phyloP scores from a whole-genome alignment of 2,888 invertebrate species.

The Hesperia comma region DNA sequence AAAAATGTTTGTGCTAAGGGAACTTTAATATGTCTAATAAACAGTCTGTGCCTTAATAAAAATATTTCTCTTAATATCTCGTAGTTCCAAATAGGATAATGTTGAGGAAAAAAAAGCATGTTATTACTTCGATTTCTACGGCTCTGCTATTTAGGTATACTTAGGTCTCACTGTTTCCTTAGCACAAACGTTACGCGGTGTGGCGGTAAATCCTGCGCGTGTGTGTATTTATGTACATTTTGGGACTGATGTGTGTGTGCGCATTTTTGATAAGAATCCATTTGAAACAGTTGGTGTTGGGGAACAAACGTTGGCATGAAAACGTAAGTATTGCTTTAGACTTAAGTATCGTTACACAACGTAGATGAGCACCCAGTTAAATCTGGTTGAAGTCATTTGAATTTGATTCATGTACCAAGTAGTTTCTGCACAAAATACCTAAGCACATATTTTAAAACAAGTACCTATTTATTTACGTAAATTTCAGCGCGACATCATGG shows the following conservation, averaged over 20 bases:
- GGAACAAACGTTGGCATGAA: constrained; percentile 73
- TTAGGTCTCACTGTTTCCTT: constrained; percentile 51
- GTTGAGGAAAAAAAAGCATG: constrained; percentile 10
- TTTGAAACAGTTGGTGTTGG: constrained; percentile 77
- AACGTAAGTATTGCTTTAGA: constrained; percentile 73
- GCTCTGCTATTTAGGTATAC: constrained; percentile 35
- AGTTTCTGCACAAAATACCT: constrained; percentile 26
- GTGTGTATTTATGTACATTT: constrained; percentile 53
- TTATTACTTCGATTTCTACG: constrained; percentile 14
- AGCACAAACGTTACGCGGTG: constrained; percentile 62
- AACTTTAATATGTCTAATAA: constrained; percentile 45
- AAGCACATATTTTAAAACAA: constrained; percentile 10
- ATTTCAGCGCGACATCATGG: constrained; percentile 19
- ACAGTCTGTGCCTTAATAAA: constrained; percentile 49
- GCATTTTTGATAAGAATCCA: constrained; percentile 60
- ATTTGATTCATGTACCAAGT: constrained; percentile 39
- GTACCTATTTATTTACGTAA: not conserved
- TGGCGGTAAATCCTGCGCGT: constrained; percentile 60
- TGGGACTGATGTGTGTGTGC: constrained; percentile 60
- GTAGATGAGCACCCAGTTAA: constrained; percentile 45
- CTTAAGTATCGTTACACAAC: constrained; percentile 51
- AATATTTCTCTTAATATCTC: constrained; percentile 34
- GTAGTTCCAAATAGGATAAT: constrained; percentile 26
- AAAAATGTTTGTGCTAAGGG: constrained; percentile 75
- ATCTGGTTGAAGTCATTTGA: constrained; percentile 11